phyloP scores from a whole-genome alignment of 2,113 vertebrate species.

The Hypanus sabinus region DNA sequence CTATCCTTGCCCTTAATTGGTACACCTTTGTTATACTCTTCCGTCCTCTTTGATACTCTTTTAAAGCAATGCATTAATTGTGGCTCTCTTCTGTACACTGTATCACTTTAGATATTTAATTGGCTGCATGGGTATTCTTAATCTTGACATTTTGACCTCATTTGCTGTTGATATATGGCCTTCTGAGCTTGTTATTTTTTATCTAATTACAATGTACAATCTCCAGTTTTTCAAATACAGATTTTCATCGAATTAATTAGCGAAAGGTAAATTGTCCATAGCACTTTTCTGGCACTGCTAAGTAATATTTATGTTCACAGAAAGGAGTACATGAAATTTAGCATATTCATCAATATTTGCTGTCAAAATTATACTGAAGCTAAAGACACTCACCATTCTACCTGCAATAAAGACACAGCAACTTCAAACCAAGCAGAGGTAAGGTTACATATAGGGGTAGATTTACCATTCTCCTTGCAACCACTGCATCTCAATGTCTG shows the following conservation, averaged over 20 bases:
- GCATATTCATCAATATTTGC: neutral
- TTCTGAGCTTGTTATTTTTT: constrained; percentile 3
- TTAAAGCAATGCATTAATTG: neutral
- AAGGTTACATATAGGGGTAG: neutral
- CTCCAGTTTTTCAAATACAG: neutral
- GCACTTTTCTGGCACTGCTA: neutral
- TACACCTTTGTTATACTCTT: neutral
- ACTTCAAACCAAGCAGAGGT: neutral
- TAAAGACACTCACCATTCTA: neutral
- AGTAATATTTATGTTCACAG: neutral
- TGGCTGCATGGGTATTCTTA: neutral
- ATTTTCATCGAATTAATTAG: neutral
- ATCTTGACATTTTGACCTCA: neutral
- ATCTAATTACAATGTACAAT: neutral
- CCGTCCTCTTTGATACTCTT: neutral
- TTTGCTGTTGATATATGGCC: neutral
- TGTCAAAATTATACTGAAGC: neutral
- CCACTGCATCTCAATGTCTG: neutral
- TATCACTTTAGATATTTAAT: constrained; percentile 2
- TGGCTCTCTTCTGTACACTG: neutral
- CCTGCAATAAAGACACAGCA: neutral
- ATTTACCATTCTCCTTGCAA: neutral
- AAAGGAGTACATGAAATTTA: neutral
- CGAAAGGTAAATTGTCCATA: neutral
- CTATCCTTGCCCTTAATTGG: neutral